Evolutionary conservation across 2,797 vertebrate species (phyloP), one percentile per base, ranked within the genome.

Genomic region (Nasua narica): DNA sequence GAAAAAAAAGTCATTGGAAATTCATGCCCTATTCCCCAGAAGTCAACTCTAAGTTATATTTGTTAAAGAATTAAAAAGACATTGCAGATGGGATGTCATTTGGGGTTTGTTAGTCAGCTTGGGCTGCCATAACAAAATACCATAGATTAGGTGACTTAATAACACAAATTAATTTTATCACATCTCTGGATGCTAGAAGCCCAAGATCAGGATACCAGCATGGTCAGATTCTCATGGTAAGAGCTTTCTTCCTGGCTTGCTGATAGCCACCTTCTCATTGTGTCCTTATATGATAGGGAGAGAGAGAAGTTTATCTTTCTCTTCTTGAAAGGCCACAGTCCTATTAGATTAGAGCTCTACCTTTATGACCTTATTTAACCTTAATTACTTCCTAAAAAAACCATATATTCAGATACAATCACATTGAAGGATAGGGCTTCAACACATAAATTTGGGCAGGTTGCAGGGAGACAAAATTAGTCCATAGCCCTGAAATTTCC

Each of bases 31-130:
- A 14, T 82, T 92, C 29, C 29, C 46, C 37, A 70, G 15, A 58
- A 88, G 76, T 83, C 81, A 93, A 32, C 5, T 62, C 46, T 3
- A 72, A 11, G 19, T 85, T 74, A 18, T 46, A 32, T 87, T 81
- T 82, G 40, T 78, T 76, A 92, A 94, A 96, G 21, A 76, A 65
- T 76, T 87, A 83, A 96, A 97, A 92, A 18, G 16, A 37, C 7
- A 70, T 32, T 95, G 35, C 21, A 27, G 58, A 27, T 82, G 23
- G 74, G 40, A 90, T 65, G 16, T 70, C 62, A 58, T 78, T 50
- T 23, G 18, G 14, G 18, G 9, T 10, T 3, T 37, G 32, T 81
- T 60, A 35, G 19, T 87, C 32, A 77, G 23, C 4, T 90, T 4
- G 2, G 48, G 35, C 27, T 67, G 4, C 27, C 54, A 81, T 76